Percentiles rank a stretch among this genome's conserved stretches.
Evolutionary conservation across 2,797 vertebrate species (phyloP).

Genomic region (Pipistrellus pygmaeus): DNA sequence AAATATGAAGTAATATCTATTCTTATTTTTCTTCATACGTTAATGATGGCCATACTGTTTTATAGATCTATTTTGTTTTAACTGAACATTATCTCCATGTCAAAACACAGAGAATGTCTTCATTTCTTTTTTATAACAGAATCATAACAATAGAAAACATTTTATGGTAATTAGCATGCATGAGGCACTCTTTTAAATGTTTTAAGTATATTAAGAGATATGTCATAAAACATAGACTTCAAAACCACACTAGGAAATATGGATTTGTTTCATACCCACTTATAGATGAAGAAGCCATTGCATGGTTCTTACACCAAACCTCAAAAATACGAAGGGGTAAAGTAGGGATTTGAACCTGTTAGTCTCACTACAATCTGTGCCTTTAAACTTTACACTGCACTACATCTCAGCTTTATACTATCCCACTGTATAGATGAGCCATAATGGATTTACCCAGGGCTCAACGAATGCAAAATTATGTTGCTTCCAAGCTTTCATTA

Average conservation of each 20-base stretch:
- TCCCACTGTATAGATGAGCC: not conserved
- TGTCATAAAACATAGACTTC: not conserved
- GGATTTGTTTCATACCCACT: not conserved
- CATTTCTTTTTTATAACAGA: not conserved
- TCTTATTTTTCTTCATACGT: not conserved
- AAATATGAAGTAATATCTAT: not conserved
- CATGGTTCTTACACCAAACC: not conserved
- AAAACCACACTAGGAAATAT: not conserved
- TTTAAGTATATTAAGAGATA: not conserved
- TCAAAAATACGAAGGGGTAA: not conserved
- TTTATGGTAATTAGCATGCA: not conserved
- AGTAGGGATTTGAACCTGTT: not conserved
- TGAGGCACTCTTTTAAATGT: not conserved
- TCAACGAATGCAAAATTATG: not conserved
- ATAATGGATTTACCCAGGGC: not conserved
- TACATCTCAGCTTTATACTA: not conserved
- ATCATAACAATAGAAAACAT: not conserved
- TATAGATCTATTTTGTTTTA: not conserved
- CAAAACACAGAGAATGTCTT: not conserved
- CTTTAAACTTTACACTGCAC: not conserved
- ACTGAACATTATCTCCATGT: not conserved
- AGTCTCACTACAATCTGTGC: not conserved
- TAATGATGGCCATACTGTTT: not conserved
- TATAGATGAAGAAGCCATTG: not conserved
- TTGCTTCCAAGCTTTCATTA: not conserved